Base-by-base conservation (phyloP, 1,140 invertebrate genomes). In the Scylla paramamosain region DNA sequence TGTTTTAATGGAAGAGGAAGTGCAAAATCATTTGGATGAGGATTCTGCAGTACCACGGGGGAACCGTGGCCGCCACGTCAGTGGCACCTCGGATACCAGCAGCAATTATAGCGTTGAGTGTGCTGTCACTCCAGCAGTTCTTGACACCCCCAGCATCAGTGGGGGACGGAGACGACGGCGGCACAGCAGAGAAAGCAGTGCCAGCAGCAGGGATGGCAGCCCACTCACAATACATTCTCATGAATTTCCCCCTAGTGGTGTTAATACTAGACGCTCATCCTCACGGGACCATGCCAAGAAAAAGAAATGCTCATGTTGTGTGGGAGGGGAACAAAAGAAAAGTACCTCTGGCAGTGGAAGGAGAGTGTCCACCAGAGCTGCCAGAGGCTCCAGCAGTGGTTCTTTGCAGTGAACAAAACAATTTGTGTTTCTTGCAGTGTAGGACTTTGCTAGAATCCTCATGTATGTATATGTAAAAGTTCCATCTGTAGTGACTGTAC, bases 281-380 rank as follows among this genome's bases (percentile, higher is more conserved):
- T 95, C 97, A 4, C 96, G 97, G 0, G 97, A 97, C 16, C 97
- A 97, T 93, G 97, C 97, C 16, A 97, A 97, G 88, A 97, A 97
- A 93, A 97, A 97, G 4, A 97, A 97, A 95, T 97, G 97, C 0
- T 97, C 97, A 93, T 97, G 97, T 95, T 97, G 97, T 93, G 97
- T 97, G 12, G 95, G 89, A 87, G 94, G 93, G 0, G 94, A 94
- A 84, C 91, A 88, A n/a, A 95, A 86, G 77, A 94, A 94, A 67
- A 91, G n/a, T 59, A 77, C 87, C 90, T 93, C 88, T 92, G 90
- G 87, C 67, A 91, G 88, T 95, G 92, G 94, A 4, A 95, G 91
- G 25, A 52, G 93, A 59, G 39, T 52, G 31, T 83, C 94, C 29
- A 67, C 91, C 29, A 92, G 86, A 77, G 92, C 94, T 86, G 83